These are phyloP conservation scores for zebrafish (Danio rerio) DNA, from an alignment of 2,113 vertebrate genomes.

Conservation along the genomic window DNA sequence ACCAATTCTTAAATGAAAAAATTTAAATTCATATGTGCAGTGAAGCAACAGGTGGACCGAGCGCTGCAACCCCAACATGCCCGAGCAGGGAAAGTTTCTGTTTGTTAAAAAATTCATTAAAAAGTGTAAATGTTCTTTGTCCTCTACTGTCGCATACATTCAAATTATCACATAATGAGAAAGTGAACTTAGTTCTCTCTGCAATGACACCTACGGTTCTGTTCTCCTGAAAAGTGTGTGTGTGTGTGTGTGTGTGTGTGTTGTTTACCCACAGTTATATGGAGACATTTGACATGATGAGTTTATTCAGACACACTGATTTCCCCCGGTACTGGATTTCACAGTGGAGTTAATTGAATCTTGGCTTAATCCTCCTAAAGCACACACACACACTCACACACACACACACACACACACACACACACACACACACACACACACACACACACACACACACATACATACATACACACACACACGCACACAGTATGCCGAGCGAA, in stretches of 20 bases:
- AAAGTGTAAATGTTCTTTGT: conserved; percentile 23
- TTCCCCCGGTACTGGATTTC: conserved; percentile 70
- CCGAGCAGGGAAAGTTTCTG: conserved; percentile 1
- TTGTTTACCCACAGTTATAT: background rate
- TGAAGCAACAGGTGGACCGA: conserved; percentile 2
- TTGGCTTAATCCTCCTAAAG: conserved; percentile 66
- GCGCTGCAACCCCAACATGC: background rate
- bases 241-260: conserved; percentile 31
- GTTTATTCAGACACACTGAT: conserved; percentile 79
- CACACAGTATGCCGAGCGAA: background rate
- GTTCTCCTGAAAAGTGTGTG: conserved; percentile 1
- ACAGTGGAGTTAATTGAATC: conserved; percentile 73
- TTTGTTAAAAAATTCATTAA: conserved; percentile 23
- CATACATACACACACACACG: background rate
- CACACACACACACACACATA: background rate
- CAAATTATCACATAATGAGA: conserved; percentile 34
- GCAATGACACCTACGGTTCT: conserved; percentile 19
- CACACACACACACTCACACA: conserved; percentile 51
- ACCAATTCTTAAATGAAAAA: conserved; percentile 18
- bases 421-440: background rate
- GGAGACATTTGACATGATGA: conserved; percentile 70
- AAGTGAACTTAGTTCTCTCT: conserved; percentile 10
- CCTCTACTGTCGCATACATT: conserved; percentile 26
- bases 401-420: background rate
- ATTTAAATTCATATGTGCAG: background rate